Conservation (phyloP, 2,888 invertebrate species). For the Drosophila anomelani region DNA sequence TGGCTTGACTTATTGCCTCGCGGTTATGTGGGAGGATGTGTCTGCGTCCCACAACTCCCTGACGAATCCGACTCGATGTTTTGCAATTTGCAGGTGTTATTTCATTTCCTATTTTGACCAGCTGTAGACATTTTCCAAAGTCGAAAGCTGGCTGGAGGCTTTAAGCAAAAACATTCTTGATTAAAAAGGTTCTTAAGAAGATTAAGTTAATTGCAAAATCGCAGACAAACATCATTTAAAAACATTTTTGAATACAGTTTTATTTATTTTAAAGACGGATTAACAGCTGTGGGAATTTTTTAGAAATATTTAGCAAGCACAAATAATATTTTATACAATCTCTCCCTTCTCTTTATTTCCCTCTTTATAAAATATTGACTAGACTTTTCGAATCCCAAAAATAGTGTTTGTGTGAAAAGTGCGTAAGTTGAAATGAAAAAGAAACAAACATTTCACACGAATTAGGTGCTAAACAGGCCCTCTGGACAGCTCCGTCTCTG, state of each 20-base stretch:
- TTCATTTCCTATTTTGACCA: slow-evolving; percentile 50
- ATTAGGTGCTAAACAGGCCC: slow-evolving; percentile 68
- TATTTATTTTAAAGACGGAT: not conserved
- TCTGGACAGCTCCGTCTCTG: slow-evolving; percentile 48
- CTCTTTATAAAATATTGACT: no score
- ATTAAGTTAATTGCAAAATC: slow-evolving; percentile 4
- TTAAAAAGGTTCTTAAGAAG: slow-evolving; percentile 8
- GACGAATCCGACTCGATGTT: slow-evolving; percentile 69
- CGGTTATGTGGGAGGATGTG: slow-evolving; percentile 52
- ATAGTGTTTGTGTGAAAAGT: slow-evolving; percentile 66
- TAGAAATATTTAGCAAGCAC: not conserved
- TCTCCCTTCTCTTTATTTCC: not conserved
- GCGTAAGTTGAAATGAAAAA: slow-evolving; percentile 59
- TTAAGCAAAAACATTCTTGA: slow-evolving; percentile 12
- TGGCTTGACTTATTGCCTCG: slow-evolving; percentile 65
- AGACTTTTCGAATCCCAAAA: not conserved
- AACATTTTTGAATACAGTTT: not conserved
- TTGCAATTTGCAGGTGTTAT: slow-evolving; percentile 77
- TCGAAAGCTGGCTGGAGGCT: slow-evolving; percentile 6
- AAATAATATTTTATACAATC: not conserved
- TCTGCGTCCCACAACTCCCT: slow-evolving; percentile 29
- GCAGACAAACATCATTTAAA: not conserved
- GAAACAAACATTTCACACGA: slow-evolving; percentile 72
- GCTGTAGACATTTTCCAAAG: slow-evolving; percentile 59
- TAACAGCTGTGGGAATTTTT: not conserved